phyloP scores from a whole-genome alignment of 2,113 vertebrate species.

The Phyllostomus hastatus region DNA sequence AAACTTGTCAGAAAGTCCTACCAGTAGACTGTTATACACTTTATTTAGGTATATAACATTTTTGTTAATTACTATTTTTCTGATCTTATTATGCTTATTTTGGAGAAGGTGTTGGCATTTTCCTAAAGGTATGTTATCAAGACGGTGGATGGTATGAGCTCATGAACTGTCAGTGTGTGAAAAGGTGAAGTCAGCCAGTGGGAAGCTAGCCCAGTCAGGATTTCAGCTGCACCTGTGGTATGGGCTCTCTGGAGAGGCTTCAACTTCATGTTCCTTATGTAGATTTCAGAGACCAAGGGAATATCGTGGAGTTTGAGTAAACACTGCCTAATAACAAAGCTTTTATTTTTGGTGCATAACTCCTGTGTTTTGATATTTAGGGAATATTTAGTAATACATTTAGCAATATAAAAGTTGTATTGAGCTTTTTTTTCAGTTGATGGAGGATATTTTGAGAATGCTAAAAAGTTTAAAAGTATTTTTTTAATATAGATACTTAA shows the following conservation, averaged over 20 bases:
- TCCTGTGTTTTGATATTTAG: not conserved
- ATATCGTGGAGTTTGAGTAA: not conserved
- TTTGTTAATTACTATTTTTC: not conserved
- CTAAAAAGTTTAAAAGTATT: not conserved
- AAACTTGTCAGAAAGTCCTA: not conserved
- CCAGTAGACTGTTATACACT: not conserved
- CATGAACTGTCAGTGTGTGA: not conserved
- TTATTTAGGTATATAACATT: not conserved
- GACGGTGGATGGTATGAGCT: not conserved
- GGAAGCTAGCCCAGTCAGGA: not conserved
- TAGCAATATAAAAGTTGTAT: not conserved
- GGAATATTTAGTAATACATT: not conserved
- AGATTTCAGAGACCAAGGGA: not conserved
- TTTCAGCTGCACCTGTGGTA: not conserved
- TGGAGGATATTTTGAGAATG: not conserved
- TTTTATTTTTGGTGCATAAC: not conserved
- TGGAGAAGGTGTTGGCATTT: not conserved
- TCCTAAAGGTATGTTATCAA: not conserved
- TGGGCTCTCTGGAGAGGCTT: not conserved
- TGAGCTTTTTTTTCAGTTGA: not conserved
- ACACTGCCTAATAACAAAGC: not conserved
- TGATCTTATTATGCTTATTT: not conserved
- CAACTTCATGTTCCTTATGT: not conserved
- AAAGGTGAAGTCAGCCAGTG: not conserved
- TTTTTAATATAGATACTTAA: not conserved